Percentiles rank a stretch among this genome's conserved stretches.
phyloP scores from a whole-genome alignment of 1,140 invertebrate species.

The Apis cerana region DNA sequence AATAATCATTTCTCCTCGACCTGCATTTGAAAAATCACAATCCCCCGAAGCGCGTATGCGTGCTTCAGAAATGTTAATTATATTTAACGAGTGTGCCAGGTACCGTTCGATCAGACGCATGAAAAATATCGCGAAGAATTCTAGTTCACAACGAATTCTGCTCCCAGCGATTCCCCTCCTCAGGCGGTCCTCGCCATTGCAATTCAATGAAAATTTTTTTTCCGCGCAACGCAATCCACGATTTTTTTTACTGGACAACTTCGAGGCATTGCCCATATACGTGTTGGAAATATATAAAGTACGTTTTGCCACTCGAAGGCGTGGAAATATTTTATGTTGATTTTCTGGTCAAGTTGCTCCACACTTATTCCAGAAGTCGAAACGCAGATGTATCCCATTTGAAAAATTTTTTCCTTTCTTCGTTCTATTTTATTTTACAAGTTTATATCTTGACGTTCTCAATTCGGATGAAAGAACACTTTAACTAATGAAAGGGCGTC shows the following conservation, averaged over 20 bases:
- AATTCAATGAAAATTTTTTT: neutral
- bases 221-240: neutral
- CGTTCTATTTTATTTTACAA: neutral
- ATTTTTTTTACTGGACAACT: neutral
- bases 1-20: neutral
- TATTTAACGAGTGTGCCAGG: neutral
- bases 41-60: neutral
- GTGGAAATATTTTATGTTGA: neutral
- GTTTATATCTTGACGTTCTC: no score
- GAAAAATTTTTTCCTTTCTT: neutral
- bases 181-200: neutral
- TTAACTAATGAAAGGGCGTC: no score
- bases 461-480: no score
- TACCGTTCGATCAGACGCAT: neutral
- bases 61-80: neutral
- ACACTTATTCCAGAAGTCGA: no score
- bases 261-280: neutral
- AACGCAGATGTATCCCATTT: no score
- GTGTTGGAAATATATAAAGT: neutral
- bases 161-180: neutral
- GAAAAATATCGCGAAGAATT: conserved; percentile 9
- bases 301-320: neutral
- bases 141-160: conserved; percentile 3
- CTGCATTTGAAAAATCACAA: neutral
- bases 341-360: neutral